phyloP scores from a whole-genome alignment of 2,888 invertebrate genomes.

The Furcula furcula region DNA sequence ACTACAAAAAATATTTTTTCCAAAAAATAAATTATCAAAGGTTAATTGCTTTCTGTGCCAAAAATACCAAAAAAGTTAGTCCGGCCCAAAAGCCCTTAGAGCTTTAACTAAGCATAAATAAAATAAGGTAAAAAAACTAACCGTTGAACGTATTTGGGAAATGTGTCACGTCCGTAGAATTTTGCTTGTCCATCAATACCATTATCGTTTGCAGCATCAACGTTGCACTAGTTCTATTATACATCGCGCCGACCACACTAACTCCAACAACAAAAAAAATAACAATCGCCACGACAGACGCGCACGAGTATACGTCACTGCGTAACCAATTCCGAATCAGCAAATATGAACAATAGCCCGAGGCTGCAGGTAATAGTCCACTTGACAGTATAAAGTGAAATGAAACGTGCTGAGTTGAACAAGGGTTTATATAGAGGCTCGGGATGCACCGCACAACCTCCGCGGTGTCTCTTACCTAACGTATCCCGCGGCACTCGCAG shows the following conservation, averaged over 20 bases:
- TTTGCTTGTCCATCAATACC: slow-evolving; percentile 75
- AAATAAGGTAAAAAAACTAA: slow-evolving; percentile 42
- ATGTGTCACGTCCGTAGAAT: slow-evolving; percentile 64
- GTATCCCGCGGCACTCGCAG: slow-evolving; percentile 52
- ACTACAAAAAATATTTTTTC: no score
- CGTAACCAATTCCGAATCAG: slow-evolving; percentile 23
- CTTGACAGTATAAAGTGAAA: slow-evolving; percentile 47
- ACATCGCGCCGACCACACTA: slow-evolving; percentile 45
- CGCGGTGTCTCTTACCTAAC: slow-evolving; percentile 47
- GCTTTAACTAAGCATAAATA: no score
- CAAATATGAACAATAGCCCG: slow-evolving; percentile 40
- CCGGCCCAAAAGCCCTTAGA: no score
- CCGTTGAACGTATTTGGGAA: slow-evolving; percentile 59
- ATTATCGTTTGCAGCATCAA: slow-evolving; percentile 77
- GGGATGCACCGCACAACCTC: slow-evolving; percentile 52
- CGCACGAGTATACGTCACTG: slow-evolving; percentile 31
- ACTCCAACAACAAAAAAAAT: slow-evolving; percentile 17
- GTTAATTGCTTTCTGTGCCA: no score
- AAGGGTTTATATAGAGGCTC: slow-evolving; percentile 60
- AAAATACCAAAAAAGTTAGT: no score
- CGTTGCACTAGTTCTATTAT: slow-evolving; percentile 72
- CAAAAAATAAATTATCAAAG: no score
- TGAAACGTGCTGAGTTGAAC: slow-evolving; percentile 43
- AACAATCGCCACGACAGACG: slow-evolving; percentile 1
- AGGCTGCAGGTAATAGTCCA: slow-evolving; percentile 37